Evolutionary conservation across 1,140 invertebrate genomes (phyloP), one percentile per base, ranked within the genome.

Genomic region (Coelopa frigida): DNA sequence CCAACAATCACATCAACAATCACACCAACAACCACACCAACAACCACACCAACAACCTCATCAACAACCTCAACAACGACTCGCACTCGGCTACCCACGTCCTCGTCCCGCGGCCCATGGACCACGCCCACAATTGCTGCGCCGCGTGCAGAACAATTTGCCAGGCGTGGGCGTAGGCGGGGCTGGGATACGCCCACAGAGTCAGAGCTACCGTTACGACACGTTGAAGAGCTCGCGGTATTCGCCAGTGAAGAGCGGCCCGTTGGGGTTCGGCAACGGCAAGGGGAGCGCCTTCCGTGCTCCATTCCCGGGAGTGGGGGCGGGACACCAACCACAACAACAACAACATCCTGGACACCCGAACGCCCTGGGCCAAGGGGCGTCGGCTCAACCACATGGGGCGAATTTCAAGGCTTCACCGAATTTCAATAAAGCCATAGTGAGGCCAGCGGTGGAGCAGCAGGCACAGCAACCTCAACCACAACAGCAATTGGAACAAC

Each of bases 381-480:
- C 26, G 29, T 18, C 40, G 12, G 40, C 40, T 20, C 22, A 31
- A 12, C 33, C 40, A 11, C 40, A 29, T 40, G 50, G 12, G 58
- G 50, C n/a, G 18, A 67, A 57, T 47, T 61, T 67, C 7, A 66
- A 66, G 42, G 53, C 60, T 1, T 63, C 62, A 0, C 62, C 54
- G 2, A 42, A 45, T 0, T 63, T 53, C 12, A 66, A 59, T 49
- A 33, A 46, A 21, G 43, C 37, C 8, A 46, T 47, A 23, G 33
- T 47, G 15, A 44, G 45, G 24, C 49, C 44, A 14, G n/a, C 42
- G 11, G n/a, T 29, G 11, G 40, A 15, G 14, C 23, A 24, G 7
- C 49, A 51, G 18, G 33, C 46, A 4, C 18, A 36, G 3, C 17
- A 31, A 18, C 39, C 39, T 11, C 20, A 22, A 21, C 10, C 23